Base-by-base conservation (phyloP, 2,888 invertebrate species). In the Andrena flavipes region DNA sequence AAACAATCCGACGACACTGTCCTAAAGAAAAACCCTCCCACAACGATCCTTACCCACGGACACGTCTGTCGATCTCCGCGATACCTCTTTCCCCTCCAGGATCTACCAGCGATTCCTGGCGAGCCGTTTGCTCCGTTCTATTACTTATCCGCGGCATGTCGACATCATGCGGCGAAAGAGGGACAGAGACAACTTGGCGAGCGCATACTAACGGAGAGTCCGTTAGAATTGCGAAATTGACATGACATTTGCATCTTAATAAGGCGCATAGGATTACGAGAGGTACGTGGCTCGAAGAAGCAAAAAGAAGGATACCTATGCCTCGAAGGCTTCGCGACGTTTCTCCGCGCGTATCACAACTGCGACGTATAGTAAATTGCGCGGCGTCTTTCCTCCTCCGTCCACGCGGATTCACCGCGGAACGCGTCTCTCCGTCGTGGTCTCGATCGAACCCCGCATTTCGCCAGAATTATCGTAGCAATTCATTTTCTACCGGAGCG, bases 221-320 rank as follows among this genome's bases (percentile, higher is more conserved):
- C 70, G 83, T 79, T 82, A 78, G 78, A 51, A 76, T 88, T 88
- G 84, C 87, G 84, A 88, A 88, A 88, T 86, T 77, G 84, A 84
- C 88, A 75, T 88, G 88, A 88, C 87, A 88, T 88, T 88, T 88
- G 88, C 88, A 88, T 88, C 88, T 88, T 88, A 88, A 88, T 88
- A 88, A 88, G 87, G 76, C 75, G 73, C 86, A 73, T 71, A 62
- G 76, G 42, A 82, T 81, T 70, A 84, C 81, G 76, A 79, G 77
- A 79, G 35, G 73, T 54, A 68, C 71, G 51, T 42, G 62, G 29
- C 56, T 35, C 68, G 8, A 33, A 49, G 42, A 42, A 33, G n/a
- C 48, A 56, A 29, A 30, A 62, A 71, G 72, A 33, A 86, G 71
- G 48, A 76, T 56, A n/a, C n/a, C n/a, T n/a, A 80, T 72, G 72